Evolutionary conservation across 2,113 vertebrate genomes (phyloP), one percentile per base, ranked within the genome.

Genomic region (Ceyx cyanopectus): DNA sequence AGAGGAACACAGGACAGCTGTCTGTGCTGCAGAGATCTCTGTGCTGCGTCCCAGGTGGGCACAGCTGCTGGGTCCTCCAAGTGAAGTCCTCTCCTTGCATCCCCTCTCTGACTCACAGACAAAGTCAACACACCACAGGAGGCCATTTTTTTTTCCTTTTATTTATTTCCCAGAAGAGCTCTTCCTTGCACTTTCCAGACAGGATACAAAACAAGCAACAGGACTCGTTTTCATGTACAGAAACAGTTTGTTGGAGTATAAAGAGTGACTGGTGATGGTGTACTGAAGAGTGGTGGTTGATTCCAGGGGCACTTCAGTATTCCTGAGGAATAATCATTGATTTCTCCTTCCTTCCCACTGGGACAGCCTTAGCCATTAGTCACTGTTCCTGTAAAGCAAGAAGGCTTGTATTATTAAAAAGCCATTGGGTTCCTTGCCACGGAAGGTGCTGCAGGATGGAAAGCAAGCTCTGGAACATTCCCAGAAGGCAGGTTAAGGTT

Each of bases 171-270:
- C 96, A 95, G 91, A 97, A 96, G 96, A 97, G 94, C 96, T 94
- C 87, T 87, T 96, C 95, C 90, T 97, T 87, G 94, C 94, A 73
- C 93, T 94, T 97, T 94, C 91, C 96, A 97, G 95, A 96, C 95
- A 97, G 58, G 34, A 98, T 98, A 98, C 97, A 98, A 98, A 98
- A 96, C 92, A 92, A 97, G 96, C 95, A 95, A 97, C 96, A 97
- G 94, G 85, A 92, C 94, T 95, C 90, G 69, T 94, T 97, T 97
- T 97, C 95, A 69, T 89, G 94, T 84, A 94, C 95, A 93, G 81
- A 95, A 95, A 94, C 92, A 96, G 96, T 95, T 94, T 60, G 92
- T 97, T 94, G 97, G 94, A 95, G 95, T 96, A 95, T 48, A 96
- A 97, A 97, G 97, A 96, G 66, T 91, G 84, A 94, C 95, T 92